phyloP scores from a whole-genome alignment of 2,113 vertebrate species.

The Capreolus pygargus region DNA sequence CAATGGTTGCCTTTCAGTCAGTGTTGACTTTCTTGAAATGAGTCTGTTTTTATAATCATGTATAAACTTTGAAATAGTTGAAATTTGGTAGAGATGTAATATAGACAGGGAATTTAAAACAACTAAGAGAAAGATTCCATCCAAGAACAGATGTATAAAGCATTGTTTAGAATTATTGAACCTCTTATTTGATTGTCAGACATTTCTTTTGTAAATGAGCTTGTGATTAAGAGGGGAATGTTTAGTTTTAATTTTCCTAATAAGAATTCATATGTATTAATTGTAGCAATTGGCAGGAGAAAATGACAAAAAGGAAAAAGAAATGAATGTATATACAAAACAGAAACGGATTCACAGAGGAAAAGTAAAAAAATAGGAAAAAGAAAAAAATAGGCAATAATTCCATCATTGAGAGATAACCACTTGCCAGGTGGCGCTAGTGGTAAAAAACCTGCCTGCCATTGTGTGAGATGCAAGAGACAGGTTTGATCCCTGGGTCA shows the following conservation, averaged over 20 bases:
- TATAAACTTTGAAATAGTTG: neutral
- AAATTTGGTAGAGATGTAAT: neutral
- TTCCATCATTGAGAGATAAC: neutral
- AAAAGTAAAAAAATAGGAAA: neutral
- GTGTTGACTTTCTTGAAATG: neutral
- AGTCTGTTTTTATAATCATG: conserved; percentile 10
- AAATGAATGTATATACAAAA: neutral
- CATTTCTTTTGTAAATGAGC: conserved; percentile 16
- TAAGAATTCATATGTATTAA: neutral
- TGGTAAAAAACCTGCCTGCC: neutral
- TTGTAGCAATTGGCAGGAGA: neutral
- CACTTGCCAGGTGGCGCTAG: neutral
- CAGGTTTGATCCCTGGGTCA: neutral
- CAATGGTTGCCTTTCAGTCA: neutral
- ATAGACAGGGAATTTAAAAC: neutral
- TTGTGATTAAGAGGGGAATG: neutral
- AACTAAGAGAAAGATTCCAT: neutral
- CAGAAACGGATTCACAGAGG: neutral
- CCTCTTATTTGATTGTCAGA: neutral
- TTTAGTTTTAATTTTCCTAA: conserved; percentile 25
- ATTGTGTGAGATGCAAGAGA: neutral
- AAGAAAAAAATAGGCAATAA: neutral
- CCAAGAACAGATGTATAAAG: neutral
- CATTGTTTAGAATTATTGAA: neutral
- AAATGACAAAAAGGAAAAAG: conserved; percentile 37